These are phyloP conservation scores for Notothenia coriiceps DNA, from an alignment of 2,113 vertebrate species.

Conservation along the genomic window DNA sequence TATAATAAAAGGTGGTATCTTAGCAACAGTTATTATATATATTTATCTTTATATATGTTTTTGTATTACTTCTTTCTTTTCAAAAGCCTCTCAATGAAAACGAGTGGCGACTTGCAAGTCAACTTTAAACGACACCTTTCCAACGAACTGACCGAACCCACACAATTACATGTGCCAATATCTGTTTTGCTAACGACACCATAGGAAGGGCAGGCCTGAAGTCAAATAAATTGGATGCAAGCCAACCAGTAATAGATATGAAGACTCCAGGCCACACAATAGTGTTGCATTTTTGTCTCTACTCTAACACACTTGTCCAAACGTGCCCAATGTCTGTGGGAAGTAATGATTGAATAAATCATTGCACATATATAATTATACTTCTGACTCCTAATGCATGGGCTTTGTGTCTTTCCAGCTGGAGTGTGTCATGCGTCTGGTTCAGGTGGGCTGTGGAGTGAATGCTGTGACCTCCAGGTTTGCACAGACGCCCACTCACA, in stretches of 20 bases:
- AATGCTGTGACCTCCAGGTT: slow-evolving; percentile 93
- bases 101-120: neutral
- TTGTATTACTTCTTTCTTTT: neutral
- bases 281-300: neutral
- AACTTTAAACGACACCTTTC: neutral
- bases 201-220: neutral
- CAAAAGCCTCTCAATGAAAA: neutral
- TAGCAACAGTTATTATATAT: no score
- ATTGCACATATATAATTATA: neutral
- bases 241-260: neutral
- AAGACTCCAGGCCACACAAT: no score
- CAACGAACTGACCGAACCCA: neutral
- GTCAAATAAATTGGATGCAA: slow-evolving; percentile 17
- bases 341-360: neutral
- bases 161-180: neutral
- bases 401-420: slow-evolving; percentile 82
- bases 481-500: slow-evolving; percentile 97
- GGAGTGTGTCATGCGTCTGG: slow-evolving; percentile 95
- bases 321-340: slow-evolving; percentile 6
- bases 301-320: slow-evolving; percentile 7
- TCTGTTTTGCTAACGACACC: neutral
- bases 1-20: no score
- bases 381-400: neutral
- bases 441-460: slow-evolving; percentile 92
- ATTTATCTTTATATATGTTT: no score